Evolutionary conservation across 1,140 invertebrate species (phyloP), one percentile per base, ranked within the genome.

Genomic region (Zaprionus nigranus): DNA sequence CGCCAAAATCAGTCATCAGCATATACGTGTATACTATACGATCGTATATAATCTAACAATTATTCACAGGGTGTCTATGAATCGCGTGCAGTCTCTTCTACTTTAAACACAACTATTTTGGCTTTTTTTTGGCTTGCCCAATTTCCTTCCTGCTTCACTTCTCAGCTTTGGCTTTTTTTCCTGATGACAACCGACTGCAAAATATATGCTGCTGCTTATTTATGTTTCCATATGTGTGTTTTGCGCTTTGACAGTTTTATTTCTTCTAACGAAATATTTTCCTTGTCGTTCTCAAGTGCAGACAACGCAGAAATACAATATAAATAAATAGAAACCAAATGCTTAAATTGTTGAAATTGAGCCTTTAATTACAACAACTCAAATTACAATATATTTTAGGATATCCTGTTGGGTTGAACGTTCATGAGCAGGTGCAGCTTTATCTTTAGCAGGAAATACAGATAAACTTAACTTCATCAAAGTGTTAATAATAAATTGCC

Each of bases 141-240:
- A 87, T 87, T 83, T 87, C 78, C 81, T 83, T 88, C 78, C 84
- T 79, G 80, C 66, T 71, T 53, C 66, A 58, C 64, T 78, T 81
- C 87, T 82, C 22, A 13, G 54, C n/a, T 65, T 64, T 54, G 20
- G 11, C 46, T 57, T 72, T 46, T 43, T 17, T 46, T 43, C 11
- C 51, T 75, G 79, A 46, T 83, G 84, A 88, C 80, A 87, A 84
- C 84, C 83, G 71, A 66, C 80, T 70, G 83, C 80, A 83, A 75
- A 88, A 87, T 87, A 72, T 80, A 72, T 87, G 75, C 76, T 80
- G 73, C 77, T 81, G 78, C 78, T 87, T 87, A 87, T 88, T 88
- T 87, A 83, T 87, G 83, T 87, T 70, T 75, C 66, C 88, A 70
- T 75, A 69, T 77, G 64, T 78, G 83, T 61, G 28, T 51, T 62